Percentiles rank a stretch among this genome's conserved stretches.
phyloP scores from a whole-genome alignment of 2,888 invertebrate species.

The Hemicrepidius hirtus region DNA sequence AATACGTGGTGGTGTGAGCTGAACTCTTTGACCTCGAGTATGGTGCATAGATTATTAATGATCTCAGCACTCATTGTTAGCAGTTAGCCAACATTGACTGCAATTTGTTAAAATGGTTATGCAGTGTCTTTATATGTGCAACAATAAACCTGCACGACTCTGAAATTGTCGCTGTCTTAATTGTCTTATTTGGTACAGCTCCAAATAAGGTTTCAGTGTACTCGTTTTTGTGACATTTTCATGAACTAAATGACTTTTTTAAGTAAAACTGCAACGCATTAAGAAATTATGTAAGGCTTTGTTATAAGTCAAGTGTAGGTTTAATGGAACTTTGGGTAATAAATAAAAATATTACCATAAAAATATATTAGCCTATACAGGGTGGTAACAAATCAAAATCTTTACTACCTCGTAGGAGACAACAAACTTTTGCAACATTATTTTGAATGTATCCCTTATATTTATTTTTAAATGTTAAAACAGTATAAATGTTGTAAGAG shows the following conservation, averaged over 20 bases:
- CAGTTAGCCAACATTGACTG: conserved; percentile 55
- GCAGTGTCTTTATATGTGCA: conserved; percentile 44
- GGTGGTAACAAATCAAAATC: too few relatives aligned
- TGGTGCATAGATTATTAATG: conserved; percentile 58
- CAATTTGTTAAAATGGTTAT: conserved; percentile 56
- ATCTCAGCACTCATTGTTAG: conserved; percentile 57
- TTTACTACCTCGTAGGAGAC: too few relatives aligned
- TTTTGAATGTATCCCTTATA: too few relatives aligned
- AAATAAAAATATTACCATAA: conserved; percentile 4
- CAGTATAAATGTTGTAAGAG: too few relatives aligned
- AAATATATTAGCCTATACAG: neutral
- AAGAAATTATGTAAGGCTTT: conserved; percentile 25
- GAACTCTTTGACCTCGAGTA: conserved; percentile 50
- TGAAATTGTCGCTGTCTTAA: conserved; percentile 46
- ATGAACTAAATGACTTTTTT: conserved; percentile 33
- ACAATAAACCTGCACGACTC: conserved; percentile 43
- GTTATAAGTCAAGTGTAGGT: conserved; percentile 15
- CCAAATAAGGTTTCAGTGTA: conserved; percentile 37
- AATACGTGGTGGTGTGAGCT: conserved; percentile 41
- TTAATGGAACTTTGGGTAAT: conserved; percentile 15
- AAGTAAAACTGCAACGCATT: conserved; percentile 25
- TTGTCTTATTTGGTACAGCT: conserved; percentile 46
- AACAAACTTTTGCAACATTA: too few relatives aligned
- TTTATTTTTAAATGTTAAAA: too few relatives aligned
- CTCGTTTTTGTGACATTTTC: conserved; percentile 43